Evolutionary conservation across 2,113 vertebrate species (phyloP), one percentile per base, ranked within the genome.

Genomic region (Thunnus thynnus): DNA sequence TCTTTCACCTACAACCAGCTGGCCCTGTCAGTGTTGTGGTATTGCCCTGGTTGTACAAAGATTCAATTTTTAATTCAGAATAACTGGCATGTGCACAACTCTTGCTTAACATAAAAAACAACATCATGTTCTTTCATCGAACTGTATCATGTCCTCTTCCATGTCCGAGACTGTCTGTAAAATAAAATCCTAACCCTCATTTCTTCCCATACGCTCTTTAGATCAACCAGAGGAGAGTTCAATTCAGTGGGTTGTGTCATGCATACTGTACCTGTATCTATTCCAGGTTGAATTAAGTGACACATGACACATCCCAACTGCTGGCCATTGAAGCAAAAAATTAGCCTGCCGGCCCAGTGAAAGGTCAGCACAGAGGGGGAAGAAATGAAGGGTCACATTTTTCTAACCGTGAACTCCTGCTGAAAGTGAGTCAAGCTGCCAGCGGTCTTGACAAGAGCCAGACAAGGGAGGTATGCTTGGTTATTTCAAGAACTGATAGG

Each of bases 321-420:
- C 95, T 95, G 93, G 82, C 93, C 95, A 93, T 84, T 94, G 94
- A 94, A 96, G 96, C 95, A 96, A 93, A 96, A 96, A 95, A 96
- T 96, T 94, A 95, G 94, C 93, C 94, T 77, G 94, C 90, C 85
- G 90, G 91, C 94, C 92, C 93, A 86, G 92, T 80, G 83, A 95
- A 96, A 96, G 94, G 93, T 93, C 91, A 95, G 90, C 81, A 73
- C 61, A 52, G 69, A 86, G 85, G 88, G 88, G 83, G 92, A 86
- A 55, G 72, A 94, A 94, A 92, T 89, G 84, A 91, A 91, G 93
- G 90, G 93, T 94, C 93, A 89, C 80, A 47, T 91, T 83, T 87
- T 82, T 88, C 71, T 81, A 73, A 83, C 76, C 72, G 41, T 87
- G 85, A 85, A 83, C 84, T 78, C 46, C 65, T 60, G 68, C 74